Evolutionary conservation across 2,888 invertebrate genomes (phyloP).

Genomic region (Acrobasis suavella): DNA sequence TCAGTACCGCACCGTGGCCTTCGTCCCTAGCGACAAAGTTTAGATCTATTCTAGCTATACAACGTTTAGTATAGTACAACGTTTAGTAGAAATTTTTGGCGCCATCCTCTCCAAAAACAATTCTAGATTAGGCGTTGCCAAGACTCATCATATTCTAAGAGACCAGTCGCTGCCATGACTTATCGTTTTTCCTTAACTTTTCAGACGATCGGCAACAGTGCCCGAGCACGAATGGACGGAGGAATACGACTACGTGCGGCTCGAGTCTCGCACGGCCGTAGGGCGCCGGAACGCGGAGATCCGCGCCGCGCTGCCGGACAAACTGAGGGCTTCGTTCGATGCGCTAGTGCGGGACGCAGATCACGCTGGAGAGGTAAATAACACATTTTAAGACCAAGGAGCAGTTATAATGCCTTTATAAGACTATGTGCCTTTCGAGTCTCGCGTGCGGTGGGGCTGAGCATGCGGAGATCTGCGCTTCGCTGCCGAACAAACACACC

Average conservation of each 20-base stretch:
- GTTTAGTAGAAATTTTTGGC: too few relatives aligned
- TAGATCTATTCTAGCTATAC: too few relatives aligned
- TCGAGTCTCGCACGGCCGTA: constrained; percentile 88
- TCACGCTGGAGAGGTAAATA: constrained; percentile 77
- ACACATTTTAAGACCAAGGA: constrained; percentile 9
- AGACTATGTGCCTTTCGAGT: too few relatives aligned
- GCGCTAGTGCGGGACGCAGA: constrained; percentile 88
- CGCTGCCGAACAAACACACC: too few relatives aligned
- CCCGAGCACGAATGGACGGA: constrained; percentile 86
- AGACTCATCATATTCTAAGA: background rate
- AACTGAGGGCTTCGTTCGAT: constrained; percentile 89
- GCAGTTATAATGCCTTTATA: too few relatives aligned
- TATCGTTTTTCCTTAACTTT: too few relatives aligned
- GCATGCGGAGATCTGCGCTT: too few relatives aligned
- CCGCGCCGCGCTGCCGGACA: constrained; percentile 87
- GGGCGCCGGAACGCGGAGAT: constrained; percentile 88
- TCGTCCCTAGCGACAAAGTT: too few relatives aligned
- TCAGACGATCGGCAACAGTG: constrained; percentile 65
- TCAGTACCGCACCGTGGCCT: too few relatives aligned
- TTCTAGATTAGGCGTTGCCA: background rate
- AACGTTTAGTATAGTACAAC: too few relatives aligned
- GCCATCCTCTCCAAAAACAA: too few relatives aligned
- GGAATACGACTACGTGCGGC: constrained; percentile 95
- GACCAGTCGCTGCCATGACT: background rate
- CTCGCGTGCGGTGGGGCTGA: too few relatives aligned